Evolutionary conservation across 2,797 vertebrate genomes (phyloP).

Genomic region (Cygnus olor): DNA sequence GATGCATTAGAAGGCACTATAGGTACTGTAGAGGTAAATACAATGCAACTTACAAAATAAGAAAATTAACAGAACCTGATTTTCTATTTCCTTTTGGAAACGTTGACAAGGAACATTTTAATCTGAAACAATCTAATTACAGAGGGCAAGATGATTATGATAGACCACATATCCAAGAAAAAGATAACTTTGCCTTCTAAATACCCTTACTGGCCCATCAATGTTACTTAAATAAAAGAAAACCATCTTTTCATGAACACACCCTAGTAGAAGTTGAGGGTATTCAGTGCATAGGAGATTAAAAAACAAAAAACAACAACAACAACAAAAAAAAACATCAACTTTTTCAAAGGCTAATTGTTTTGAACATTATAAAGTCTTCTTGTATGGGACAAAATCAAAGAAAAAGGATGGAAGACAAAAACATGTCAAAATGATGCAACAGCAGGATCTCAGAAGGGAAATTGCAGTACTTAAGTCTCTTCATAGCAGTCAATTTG

Average conservation of each 20-base stretch:
- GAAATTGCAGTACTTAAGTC: slow-evolving; percentile 56
- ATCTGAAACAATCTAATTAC: neutral
- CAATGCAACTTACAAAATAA: neutral
- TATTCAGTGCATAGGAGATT: neutral
- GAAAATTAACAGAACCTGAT: no score
- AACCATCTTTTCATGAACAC: neutral
- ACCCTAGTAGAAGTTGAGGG: neutral
- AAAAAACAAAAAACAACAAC: neutral
- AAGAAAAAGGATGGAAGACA: neutral
- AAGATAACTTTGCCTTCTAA: neutral
- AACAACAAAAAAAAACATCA: no score
- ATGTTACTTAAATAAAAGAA: neutral
- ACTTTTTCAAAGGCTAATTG: neutral
- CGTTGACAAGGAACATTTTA: neutral
- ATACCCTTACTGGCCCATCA: neutral
- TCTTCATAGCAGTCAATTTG: slow-evolving; percentile 22
- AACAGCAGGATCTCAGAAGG: slow-evolving; percentile 20
- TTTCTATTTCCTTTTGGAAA: neutral
- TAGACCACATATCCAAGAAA: neutral
- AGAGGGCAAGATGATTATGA: neutral
- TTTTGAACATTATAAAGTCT: slow-evolving; percentile 14
- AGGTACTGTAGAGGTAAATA: neutral
- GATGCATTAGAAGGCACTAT: neutral
- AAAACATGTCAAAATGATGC: slow-evolving; percentile 5
- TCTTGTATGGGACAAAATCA: neutral